Percentiles rank a stretch among this genome's conserved stretches.
phyloP scores from a whole-genome alignment of 2,797 vertebrate species.

The Labeo calbasu region DNA sequence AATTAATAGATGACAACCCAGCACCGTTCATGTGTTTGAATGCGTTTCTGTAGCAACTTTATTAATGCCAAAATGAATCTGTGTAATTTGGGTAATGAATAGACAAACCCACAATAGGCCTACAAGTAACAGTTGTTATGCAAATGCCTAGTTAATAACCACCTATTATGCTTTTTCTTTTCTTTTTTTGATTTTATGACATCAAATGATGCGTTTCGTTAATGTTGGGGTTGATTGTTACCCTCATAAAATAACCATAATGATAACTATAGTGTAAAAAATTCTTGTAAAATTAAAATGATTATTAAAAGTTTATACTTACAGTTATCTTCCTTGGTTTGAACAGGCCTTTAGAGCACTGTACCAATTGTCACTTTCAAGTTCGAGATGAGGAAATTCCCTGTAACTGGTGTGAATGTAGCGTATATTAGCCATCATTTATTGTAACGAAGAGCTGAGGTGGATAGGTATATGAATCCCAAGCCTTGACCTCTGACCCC shows the following conservation, averaged over 20 bases:
- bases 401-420: background rate
- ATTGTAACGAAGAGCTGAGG: background rate
- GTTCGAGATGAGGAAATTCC: background rate
- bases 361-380: background rate
- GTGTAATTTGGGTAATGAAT: background rate
- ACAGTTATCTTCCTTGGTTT: too few species aligned
- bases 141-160: background rate
- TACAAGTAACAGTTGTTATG: background rate
- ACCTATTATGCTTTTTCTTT: background rate
- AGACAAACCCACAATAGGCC: background rate
- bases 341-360: background rate
- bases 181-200: background rate
- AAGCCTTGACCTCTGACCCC: conserved; percentile 28
- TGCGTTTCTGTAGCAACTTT: background rate
- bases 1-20: background rate
- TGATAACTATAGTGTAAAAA: background rate
- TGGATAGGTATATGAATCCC: background rate
- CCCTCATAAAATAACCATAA: background rate
- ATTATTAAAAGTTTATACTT: background rate
- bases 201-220: too few species aligned
- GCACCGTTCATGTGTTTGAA: background rate
- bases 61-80: background rate
- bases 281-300: background rate
- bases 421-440: background rate
- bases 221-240: too few species aligned